These are phyloP conservation scores for Stegodyphus mimosarum DNA, from an alignment of 1,140 invertebrate species.

Conservation along the genomic window DNA sequence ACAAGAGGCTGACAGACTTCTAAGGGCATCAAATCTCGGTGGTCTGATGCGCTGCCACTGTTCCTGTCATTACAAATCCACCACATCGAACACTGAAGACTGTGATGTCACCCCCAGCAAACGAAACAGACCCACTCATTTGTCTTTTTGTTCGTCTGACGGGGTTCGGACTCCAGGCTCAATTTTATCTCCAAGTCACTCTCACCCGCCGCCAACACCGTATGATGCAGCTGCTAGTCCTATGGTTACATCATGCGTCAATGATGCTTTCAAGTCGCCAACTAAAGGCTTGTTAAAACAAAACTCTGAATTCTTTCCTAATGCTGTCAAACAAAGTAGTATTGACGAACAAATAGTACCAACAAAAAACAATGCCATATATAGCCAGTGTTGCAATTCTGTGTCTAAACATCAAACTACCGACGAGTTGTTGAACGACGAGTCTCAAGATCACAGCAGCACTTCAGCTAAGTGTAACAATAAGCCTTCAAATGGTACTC, in stretches of 20 bases:
- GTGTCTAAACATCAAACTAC: too few species aligned
- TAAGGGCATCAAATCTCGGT: conserved; percentile 70
- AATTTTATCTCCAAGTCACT: conserved; percentile 28
- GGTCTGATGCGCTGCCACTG: conserved; percentile 42
- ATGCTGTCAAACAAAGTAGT: background rate
- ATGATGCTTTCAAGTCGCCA: background rate
- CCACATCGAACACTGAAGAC: background rate
- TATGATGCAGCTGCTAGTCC: conserved; percentile 16
- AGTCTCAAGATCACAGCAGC: too few species aligned
- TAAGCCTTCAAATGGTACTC: too few species aligned
- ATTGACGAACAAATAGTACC: background rate
- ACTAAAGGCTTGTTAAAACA: conserved; percentile 3
- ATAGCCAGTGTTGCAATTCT: too few species aligned
- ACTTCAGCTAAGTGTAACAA: too few species aligned
- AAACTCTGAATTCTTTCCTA: background rate
- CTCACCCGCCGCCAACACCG: conserved; percentile 19
- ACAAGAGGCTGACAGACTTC: conserved; percentile 83
- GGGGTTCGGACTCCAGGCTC: conserved; percentile 31
- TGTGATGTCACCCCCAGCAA: conserved; percentile 16
- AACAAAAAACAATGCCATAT: conserved; percentile 64
- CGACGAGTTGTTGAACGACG: too few species aligned
- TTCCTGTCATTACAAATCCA: conserved; percentile 41
- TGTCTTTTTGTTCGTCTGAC: conserved; percentile 41
- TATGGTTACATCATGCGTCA: conserved; percentile 3
- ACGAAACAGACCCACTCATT: conserved; percentile 14